Conservation (phyloP, 2,113 vertebrate species). For the Macrotis lagotis region DNA sequence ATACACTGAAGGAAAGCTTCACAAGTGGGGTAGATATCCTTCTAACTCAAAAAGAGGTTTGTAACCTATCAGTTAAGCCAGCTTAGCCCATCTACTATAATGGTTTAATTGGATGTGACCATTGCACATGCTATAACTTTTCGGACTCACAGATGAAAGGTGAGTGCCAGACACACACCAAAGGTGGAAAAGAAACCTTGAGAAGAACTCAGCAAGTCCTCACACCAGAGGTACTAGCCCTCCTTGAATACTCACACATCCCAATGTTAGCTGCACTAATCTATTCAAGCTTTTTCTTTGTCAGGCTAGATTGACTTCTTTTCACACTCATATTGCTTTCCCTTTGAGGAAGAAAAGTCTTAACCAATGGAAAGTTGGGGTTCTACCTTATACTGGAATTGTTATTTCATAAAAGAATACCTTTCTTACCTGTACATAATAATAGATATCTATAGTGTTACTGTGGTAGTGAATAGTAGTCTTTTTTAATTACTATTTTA, state of each 20-base stretch:
- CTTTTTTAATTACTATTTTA: too few species aligned
- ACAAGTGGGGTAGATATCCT: neutral
- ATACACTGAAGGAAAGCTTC: neutral
- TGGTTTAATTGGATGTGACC: too few species aligned
- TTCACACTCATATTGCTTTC: neutral
- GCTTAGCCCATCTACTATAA: neutral
- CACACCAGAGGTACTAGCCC: neutral
- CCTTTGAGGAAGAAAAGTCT: neutral
- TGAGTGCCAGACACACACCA: neutral
- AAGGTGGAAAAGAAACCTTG: neutral
- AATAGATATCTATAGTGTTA: neutral
- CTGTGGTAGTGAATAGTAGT: neutral
- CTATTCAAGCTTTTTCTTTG: neutral
- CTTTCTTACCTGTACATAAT: neutral
- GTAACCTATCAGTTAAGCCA: too few species aligned
- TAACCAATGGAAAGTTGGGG: neutral
- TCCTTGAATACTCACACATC: too few species aligned
- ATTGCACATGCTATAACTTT: neutral
- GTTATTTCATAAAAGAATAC: neutral
- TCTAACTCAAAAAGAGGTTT: neutral
- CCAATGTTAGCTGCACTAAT: neutral
- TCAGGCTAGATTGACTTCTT: neutral
- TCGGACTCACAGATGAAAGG: neutral
- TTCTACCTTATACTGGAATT: neutral
- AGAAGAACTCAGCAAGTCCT: neutral